Percentiles rank a stretch among this genome's conserved stretches.
Conservation (phyloP, 2,113 vertebrate species). For the Tylochromis polylepis region DNA sequence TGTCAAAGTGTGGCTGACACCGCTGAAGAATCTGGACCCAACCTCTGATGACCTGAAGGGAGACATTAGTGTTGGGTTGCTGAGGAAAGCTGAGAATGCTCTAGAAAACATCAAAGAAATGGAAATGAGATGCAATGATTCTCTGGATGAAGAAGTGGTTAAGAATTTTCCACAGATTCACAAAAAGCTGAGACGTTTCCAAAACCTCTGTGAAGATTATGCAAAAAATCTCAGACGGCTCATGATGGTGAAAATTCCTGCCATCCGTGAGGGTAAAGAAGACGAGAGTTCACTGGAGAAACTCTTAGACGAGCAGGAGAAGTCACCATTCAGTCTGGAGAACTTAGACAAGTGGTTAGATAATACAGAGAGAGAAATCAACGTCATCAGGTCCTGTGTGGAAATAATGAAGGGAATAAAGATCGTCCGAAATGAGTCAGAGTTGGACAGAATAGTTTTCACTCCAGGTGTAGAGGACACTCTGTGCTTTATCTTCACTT, state of each 20-base stretch:
- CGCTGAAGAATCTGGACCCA: not conserved
- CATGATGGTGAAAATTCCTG: not conserved
- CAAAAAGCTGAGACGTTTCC: not conserved
- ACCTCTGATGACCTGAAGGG: not conserved
- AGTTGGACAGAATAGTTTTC: not conserved
- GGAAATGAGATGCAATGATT: not conserved
- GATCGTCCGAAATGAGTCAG: not conserved
- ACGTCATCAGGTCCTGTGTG: not conserved
- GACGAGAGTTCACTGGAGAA: not conserved
- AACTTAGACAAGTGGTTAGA: slow-evolving; percentile 1
- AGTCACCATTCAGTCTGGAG: not conserved
- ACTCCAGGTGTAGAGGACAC: not conserved
- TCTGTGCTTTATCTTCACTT: not conserved
- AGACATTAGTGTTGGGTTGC: not conserved
- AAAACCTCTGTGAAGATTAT: not conserved
- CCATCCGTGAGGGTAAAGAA: not conserved
- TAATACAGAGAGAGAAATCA: not conserved
- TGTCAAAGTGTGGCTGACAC: not conserved
- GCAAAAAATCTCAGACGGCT: not conserved
- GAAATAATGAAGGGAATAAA: not conserved
- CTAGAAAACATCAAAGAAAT: not conserved
- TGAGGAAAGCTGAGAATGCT: not conserved
- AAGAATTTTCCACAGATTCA: not conserved
- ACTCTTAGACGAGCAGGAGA: not conserved
- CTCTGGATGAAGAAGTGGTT: not conserved